Evolutionary conservation across 1,140 invertebrate genomes (phyloP).

Genomic region (Metaphire vulgaris): DNA sequence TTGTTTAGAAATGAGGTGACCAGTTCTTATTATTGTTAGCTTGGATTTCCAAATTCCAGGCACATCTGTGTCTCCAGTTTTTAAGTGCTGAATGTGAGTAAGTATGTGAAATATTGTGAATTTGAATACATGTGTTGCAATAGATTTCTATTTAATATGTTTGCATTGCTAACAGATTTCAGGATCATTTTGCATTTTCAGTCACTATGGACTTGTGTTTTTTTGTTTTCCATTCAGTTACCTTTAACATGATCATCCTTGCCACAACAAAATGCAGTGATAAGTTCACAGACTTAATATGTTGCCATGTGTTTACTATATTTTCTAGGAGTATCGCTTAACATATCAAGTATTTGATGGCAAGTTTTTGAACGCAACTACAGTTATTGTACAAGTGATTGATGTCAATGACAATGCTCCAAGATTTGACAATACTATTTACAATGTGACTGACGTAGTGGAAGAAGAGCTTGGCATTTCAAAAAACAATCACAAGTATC

Average conservation of each 20-base stretch:
- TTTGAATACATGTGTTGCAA: too few relatives aligned
- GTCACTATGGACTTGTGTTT: neutral
- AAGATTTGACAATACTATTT: slow-evolving; percentile 19
- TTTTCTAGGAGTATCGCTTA: slow-evolving; percentile 11
- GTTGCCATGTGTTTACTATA: too few relatives aligned
- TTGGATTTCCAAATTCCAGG: too few relatives aligned
- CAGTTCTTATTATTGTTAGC: too few relatives aligned
- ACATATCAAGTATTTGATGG: slow-evolving; percentile 20
- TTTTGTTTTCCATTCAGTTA: neutral
- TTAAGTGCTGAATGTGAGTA: too few relatives aligned
- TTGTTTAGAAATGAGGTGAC: too few relatives aligned
- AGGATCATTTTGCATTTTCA: neutral
- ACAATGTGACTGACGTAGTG: slow-evolving; percentile 14
- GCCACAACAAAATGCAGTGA: too few relatives aligned
- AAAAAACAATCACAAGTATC: slow-evolving; percentile 19
- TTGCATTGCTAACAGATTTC: too few relatives aligned
- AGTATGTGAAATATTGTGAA: too few relatives aligned
- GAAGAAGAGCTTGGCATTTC: slow-evolving; percentile 17
- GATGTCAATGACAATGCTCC: slow-evolving; percentile 24
- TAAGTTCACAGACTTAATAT: neutral
- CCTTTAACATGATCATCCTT: neutral
- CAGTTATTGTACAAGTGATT: slow-evolving; percentile 9
- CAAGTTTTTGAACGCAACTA: slow-evolving; percentile 3
- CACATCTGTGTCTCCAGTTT: too few relatives aligned
- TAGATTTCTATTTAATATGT: too few relatives aligned